Evolutionary conservation across 2,797 vertebrate genomes (phyloP), one percentile per base, ranked within the genome.

Genomic region (Picus viridis): DNA sequence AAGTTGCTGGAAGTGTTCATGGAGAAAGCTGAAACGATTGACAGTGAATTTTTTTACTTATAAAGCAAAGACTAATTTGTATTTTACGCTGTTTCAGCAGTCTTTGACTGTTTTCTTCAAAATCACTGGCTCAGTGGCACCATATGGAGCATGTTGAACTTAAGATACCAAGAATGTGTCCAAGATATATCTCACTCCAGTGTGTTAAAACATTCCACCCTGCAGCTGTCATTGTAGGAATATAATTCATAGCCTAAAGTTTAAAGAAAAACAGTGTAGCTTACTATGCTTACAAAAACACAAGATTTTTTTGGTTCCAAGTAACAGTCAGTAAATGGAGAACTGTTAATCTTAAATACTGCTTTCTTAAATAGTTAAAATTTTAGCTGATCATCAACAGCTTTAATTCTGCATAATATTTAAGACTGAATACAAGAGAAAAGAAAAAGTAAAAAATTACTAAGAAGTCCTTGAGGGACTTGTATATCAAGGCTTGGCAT

Each of bases 201-300:
- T 96, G 94, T 97, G 97, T 96, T 97, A 97, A 97, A 97, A 96
- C 96, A 97, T 97, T 96, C 96, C 95, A 97, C 83, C 88, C 96
- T 97, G 96, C 94, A 97, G 96, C 96, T 97, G 97, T 96, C 96
- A 97, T 96, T 97, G 93, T 95, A 97, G 95, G 92, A 97, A 95
- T 95, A 95, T 97, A 97, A 97, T 95, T 97, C 95, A 97, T 97
- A 95, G 69, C 57, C 91, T 88, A 79, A 89, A 95, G 95, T 95
- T 96, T 96, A 95, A 96, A 96, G 94, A 95, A 95, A 96, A 96
- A 95, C 94, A 96, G 93, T 86, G 93, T 68, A 90, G 92, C 94
- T 92, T 95, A 94, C 93, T 91, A 88, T 77, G 83, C 85, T 96
- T 96, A 94, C 86, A 95, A 96, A 97, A 96, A 97, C 59, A 96